These are phyloP conservation scores for Standfussiana lucernea DNA, from an alignment of 2,888 invertebrate species.

Conservation along the genomic window DNA sequence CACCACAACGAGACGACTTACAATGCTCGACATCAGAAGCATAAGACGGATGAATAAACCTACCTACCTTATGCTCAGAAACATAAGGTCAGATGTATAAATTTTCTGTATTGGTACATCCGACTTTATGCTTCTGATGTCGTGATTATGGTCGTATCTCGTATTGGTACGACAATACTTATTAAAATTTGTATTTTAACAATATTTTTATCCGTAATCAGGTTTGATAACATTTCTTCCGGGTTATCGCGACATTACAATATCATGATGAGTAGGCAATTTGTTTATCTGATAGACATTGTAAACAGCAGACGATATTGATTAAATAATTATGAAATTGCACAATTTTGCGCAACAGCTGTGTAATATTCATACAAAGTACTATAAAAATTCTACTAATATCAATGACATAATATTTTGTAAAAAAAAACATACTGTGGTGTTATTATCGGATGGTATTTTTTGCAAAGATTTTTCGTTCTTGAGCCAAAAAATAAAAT, in stretches of 20 bases:
- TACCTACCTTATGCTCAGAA: too few relatives aligned
- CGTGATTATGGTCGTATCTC: neutral
- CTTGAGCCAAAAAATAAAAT: too few relatives aligned
- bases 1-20: neutral
- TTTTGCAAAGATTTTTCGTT: neutral
- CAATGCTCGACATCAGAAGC: too few relatives aligned
- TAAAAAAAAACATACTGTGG: neutral
- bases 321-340: neutral
- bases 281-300: slow-evolving; percentile 1
- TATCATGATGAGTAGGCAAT: neutral
- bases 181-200: too few relatives aligned
- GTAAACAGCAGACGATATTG: neutral
- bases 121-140: too few relatives aligned
- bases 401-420: neutral
- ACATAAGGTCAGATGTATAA: too few relatives aligned
- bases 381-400: neutral
- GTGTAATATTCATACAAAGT: neutral
- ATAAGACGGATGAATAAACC: too few relatives aligned
- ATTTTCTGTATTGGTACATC: too few relatives aligned
- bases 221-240: slow-evolving; percentile 1
- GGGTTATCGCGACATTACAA: neutral
- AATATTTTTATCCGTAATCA: neutral
- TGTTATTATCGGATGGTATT: neutral
- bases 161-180: neutral
- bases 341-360: slow-evolving; percentile 9